Evolutionary conservation across 1,140 invertebrate species (phyloP).

Genomic region (Pygmarrhopalites habei): DNA sequence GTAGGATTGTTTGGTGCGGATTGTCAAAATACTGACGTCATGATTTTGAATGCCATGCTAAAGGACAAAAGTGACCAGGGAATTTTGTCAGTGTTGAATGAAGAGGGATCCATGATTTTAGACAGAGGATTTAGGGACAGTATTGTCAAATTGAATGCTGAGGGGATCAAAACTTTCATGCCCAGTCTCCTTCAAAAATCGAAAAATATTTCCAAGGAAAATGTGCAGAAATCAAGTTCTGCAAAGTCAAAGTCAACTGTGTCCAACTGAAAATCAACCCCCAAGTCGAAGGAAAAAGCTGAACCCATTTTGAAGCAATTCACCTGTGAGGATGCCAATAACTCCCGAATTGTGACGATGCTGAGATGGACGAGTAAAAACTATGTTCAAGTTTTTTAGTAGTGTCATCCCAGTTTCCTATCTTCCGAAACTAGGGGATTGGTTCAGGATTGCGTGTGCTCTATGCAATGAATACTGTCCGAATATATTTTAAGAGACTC

Average conservation of each 20-base stretch:
- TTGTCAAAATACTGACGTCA: slow-evolving; percentile 33
- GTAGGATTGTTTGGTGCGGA: slow-evolving; percentile 34
- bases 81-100: slow-evolving; percentile 16
- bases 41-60: slow-evolving; percentile 18
- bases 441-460: slow-evolving; percentile 10
- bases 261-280: too few species aligned
- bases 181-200: slow-evolving; percentile 1
- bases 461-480: slow-evolving; percentile 11
- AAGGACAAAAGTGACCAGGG: background rate
- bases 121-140: slow-evolving; percentile 24
- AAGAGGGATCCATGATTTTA: slow-evolving; percentile 3
- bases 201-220: too few species aligned
- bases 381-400: slow-evolving; percentile 30
- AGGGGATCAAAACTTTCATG: background rate
- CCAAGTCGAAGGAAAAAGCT: too few species aligned
- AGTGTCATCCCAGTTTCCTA: slow-evolving; percentile 10
- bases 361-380: slow-evolving; percentile 35
- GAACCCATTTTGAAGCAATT: too few species aligned
- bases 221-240: too few species aligned
- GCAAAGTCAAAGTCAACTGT: too few species aligned
- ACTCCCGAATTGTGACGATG: slow-evolving; percentile 28
- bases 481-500: background rate
- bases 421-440: slow-evolving; percentile 14
- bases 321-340: slow-evolving; percentile 9
- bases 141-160: background rate